Conservation (phyloP, 2,888 invertebrate genomes). For the Acrocyrtus sp. region DNA sequence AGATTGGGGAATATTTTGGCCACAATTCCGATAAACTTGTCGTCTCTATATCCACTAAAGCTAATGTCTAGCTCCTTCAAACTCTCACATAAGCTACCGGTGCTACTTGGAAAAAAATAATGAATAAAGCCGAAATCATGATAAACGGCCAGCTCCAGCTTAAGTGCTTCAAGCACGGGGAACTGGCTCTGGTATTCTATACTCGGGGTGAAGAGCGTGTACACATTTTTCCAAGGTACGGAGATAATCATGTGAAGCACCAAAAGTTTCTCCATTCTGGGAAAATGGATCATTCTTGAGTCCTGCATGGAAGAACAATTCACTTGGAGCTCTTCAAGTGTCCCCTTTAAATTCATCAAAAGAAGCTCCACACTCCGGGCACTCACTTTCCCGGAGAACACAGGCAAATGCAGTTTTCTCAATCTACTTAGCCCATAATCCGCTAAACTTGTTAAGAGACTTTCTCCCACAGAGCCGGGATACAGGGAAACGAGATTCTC, state of each 20-base stretch:
- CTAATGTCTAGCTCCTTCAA: constrained; percentile 51
- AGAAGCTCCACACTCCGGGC: constrained; percentile 48
- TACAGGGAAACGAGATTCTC: constrained; percentile 38
- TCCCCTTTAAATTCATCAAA: constrained; percentile 32
- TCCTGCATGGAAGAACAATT: constrained; percentile 53
- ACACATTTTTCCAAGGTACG: constrained; percentile 56
- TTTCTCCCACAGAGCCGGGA: constrained; percentile 52
- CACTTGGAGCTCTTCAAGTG: constrained; percentile 51
- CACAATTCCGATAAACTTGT: constrained; percentile 50
- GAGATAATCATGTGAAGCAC: constrained; percentile 53
- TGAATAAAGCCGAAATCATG: constrained; percentile 53
- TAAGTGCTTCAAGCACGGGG: constrained; percentile 43
- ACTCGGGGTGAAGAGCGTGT: constrained; percentile 43
- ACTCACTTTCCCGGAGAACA: constrained; percentile 49
- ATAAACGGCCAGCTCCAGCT: constrained; percentile 58
- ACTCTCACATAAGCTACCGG: constrained; percentile 15
- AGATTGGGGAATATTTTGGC: constrained; percentile 51
- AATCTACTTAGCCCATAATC: constrained; percentile 49
- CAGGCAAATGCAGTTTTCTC: constrained; percentile 52
- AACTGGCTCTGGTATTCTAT: constrained; percentile 48
- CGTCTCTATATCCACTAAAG: constrained; percentile 57
- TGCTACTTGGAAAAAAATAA: constrained; percentile 48
- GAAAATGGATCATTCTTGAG: constrained; percentile 51
- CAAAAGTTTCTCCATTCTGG: constrained; percentile 40
- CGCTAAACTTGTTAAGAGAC: constrained; percentile 35